Conservation (phyloP, 2,888 invertebrate genomes). For the Netelia virgata region DNA sequence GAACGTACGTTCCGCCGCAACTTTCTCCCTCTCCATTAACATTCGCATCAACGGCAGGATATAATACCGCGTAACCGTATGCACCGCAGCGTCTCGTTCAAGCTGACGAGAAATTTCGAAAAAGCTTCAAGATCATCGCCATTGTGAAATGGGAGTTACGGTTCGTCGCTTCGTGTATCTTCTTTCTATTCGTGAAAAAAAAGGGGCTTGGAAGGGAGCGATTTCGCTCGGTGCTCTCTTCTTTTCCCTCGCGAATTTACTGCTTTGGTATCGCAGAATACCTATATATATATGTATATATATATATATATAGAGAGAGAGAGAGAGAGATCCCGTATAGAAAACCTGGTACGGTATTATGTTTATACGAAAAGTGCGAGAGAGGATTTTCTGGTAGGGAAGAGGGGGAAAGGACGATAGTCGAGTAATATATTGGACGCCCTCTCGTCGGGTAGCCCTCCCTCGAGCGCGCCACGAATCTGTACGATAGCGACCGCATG, state of each 20-base stretch:
- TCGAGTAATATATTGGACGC: constrained; percentile 62
- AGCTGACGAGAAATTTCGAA: constrained; percentile 14
- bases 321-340: too few species aligned
- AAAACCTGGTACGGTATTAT: constrained; percentile 16
- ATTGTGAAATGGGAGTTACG: not conserved
- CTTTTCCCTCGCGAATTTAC: not conserved
- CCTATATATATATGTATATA: not conserved
- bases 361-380: constrained; percentile 37
- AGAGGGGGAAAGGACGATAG: constrained; percentile 31
- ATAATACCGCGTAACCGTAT: constrained; percentile 49
- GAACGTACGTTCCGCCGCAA: too few species aligned
- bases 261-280: not conserved
- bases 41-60: constrained; percentile 31
- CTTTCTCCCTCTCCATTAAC: constrained; percentile 29
- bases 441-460: constrained; percentile 26
- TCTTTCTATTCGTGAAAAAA: not conserved
- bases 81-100: not conserved
- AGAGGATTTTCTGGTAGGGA: constrained; percentile 16
- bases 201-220: not conserved
- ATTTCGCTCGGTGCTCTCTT: not conserved
- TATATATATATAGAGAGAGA: not conserved
- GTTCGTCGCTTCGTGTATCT: not conserved
- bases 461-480: constrained; percentile 32
- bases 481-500: constrained; percentile 61
- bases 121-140: constrained; percentile 16